A percentile compares a stretch with the other conserved stretches of the same genome.
phyloP scores from a whole-genome alignment of 2,888 invertebrate species.

The Caenorhabditis wallacei region DNA sequence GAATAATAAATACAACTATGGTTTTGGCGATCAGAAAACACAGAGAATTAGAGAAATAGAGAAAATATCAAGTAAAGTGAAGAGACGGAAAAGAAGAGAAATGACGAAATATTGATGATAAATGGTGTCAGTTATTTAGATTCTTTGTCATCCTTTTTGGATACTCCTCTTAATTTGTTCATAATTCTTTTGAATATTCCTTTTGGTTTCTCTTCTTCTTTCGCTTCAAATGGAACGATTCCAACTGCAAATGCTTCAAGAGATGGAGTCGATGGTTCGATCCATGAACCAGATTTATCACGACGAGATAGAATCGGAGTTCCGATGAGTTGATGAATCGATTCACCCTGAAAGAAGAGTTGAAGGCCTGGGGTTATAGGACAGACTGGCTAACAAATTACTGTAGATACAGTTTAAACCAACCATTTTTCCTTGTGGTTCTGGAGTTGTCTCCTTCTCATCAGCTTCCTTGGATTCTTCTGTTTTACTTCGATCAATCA shows the following conservation, averaged over 20 bases:
- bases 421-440: not conserved
- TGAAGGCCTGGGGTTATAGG: too few relatives aligned
- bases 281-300: constrained; percentile 15
- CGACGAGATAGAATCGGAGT: constrained; percentile 55
- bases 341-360: constrained; percentile 55
- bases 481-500: not conserved
- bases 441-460: constrained; percentile 7
- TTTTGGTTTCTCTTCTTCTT: constrained; percentile 59
- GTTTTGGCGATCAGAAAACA: not conserved
- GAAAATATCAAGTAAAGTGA: not conserved
- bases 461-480: not conserved
- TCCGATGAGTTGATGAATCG: constrained; percentile 47
- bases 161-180: constrained; percentile 23
- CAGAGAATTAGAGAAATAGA: constrained; percentile 25
- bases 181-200: constrained; percentile 67
- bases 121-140: not conserved
- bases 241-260: constrained; percentile 61
- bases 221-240: constrained; percentile 68
- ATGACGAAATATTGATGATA: constrained; percentile 2
- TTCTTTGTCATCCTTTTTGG: not conserved
- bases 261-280: constrained; percentile 8
- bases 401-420: not conserved
- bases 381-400: not conserved
- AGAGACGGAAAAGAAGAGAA: constrained; percentile 4
- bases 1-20: not conserved